phyloP scores from a whole-genome alignment of 2,113 vertebrate species.

The Dunckerocampus dactyliophorus region DNA sequence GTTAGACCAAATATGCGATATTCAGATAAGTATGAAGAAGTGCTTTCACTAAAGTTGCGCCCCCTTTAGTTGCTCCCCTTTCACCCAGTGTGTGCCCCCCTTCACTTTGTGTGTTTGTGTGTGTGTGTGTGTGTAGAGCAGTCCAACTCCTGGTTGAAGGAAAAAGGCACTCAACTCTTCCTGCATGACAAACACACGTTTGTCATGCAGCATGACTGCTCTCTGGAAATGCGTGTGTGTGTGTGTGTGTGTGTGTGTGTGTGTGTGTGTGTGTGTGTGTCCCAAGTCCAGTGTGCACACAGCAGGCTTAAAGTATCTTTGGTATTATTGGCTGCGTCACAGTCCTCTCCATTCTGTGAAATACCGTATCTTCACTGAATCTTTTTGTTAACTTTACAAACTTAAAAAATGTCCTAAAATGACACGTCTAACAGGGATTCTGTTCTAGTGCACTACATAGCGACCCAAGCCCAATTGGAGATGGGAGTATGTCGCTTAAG shows the following conservation, averaged over 20 bases:
- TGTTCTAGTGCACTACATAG: conserved; percentile 32
- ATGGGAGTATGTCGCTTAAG: conserved; percentile 23
- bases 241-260: conserved; percentile 30
- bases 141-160: conserved; percentile 74
- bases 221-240: conserved; percentile 36
- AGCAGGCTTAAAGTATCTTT: conserved; percentile 88
- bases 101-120: conserved; percentile 23
- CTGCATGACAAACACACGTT: conserved; percentile 69
- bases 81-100: conserved; percentile 35
- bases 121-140: conserved; percentile 61
- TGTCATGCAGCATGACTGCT: conserved; percentile 65
- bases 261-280: conserved; percentile 9
- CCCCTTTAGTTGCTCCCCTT: conserved; percentile 16
- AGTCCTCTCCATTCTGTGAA: conserved; percentile 86
- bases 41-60: conserved; percentile 9
- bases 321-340: conserved; percentile 88
- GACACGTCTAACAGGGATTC: conserved; percentile 25
- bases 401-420: conserved; percentile 11
- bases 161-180: conserved; percentile 79
- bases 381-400: not conserved
- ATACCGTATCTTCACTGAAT: conserved; percentile 41
- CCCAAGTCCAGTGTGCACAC: conserved; percentile 45
- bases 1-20: conserved; percentile 1
- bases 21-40: conserved; percentile 12
- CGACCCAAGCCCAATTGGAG: conserved; percentile 12